Evolutionary conservation across 2,888 invertebrate species (phyloP), one percentile per base, ranked within the genome.

Genomic region (Drosophila borborema): DNA sequence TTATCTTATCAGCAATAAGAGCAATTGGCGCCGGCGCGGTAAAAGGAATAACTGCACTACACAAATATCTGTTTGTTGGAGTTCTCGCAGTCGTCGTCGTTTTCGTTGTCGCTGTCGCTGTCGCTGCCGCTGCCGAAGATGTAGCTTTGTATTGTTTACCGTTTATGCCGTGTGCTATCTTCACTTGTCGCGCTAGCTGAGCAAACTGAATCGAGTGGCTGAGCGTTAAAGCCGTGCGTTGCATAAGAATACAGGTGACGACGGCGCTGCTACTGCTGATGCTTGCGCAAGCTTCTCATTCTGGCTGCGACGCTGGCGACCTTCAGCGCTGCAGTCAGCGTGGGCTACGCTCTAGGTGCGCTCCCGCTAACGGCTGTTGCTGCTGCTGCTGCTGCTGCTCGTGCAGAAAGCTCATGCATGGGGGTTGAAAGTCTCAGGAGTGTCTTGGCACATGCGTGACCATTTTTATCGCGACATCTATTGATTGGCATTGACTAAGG

Each of bases 241-340:
- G 88, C 85, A 86, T 86, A 86, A 86, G 82, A 86, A 86, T 77
- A 70, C 78, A 74, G 74, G 56, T 73, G 79, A 77, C 64, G 66
- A 6, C 54, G 64, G 67, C 48, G 48, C 28, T 16, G 38, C 62
- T 34, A 20, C 45, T 55, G 56, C 49, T 63, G 64, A 72, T 68
- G 56, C 58, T 86, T 83, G 86, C 85, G 85, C 82, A 80, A 82
- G 74, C 64, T 68, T 64, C 67, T 69, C 72, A 67, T 82, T 82
- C 82, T 82, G 72, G 64, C 77, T 77, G 66, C 68, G 76, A 65
- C 80, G 66, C 63, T 18, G 31, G 20, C 77, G 79, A 76, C 81
- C 79, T 81, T 81, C 76, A 71, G 73, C 23, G 45, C 8, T 56
- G 45, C 51, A 36, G 54, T 46, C 53, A 63, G 70, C 74, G 70